Evolutionary conservation across 2,888 invertebrate species (phyloP).

Genomic region (Mythimna loreyi): DNA sequence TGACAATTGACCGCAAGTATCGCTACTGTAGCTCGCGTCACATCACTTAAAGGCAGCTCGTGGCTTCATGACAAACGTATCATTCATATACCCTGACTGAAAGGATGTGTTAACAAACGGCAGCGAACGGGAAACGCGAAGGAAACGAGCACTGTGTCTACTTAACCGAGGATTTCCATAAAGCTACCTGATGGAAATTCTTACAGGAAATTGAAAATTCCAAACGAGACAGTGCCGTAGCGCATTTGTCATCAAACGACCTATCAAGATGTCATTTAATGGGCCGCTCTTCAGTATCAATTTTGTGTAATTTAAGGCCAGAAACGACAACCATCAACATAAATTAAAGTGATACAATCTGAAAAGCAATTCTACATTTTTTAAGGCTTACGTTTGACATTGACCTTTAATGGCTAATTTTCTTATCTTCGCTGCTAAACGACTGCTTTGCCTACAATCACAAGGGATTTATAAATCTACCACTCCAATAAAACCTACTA

Average conservation of each 20-base stretch:
- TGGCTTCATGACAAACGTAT: constrained; percentile 6
- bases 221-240: constrained; percentile 8
- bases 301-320: constrained; percentile 52
- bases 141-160: constrained; percentile 35
- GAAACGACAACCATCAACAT: constrained; percentile 52
- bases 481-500: constrained; percentile 17
- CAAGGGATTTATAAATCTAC: constrained; percentile 22
- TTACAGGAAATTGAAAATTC: constrained; percentile 40
- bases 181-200: constrained; percentile 21
- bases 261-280: constrained; percentile 44
- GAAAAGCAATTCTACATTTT: constrained; percentile 40
- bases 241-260: constrained; percentile 26
- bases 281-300: constrained; percentile 34
- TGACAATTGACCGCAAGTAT: constrained; percentile 24
- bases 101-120: constrained; percentile 18
- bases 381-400: constrained; percentile 36
- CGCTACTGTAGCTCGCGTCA: constrained; percentile 11
- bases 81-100: background rate
- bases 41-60: constrained; percentile 18
- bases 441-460: constrained; percentile 32
- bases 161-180: constrained; percentile 18
- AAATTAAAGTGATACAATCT: constrained; percentile 56
- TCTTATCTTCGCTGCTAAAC: constrained; percentile 39
- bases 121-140: background rate
- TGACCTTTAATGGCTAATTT: constrained; percentile 44